Evolutionary conservation across 2,797 vertebrate species (phyloP).

Genomic region (Coccyzus lansbergi): DNA sequence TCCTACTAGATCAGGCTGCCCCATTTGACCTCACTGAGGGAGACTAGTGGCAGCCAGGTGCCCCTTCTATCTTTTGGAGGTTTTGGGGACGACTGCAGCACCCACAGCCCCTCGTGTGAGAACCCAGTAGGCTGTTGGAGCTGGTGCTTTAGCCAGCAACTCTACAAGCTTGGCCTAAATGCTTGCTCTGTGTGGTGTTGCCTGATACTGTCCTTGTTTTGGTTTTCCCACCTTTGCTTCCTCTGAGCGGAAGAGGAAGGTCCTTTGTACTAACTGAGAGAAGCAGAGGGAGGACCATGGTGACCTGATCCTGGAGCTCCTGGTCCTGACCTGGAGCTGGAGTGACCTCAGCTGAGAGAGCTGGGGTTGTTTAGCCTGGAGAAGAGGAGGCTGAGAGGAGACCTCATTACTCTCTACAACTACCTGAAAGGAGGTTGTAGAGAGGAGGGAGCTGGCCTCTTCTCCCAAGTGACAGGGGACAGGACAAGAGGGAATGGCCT

Average conservation of each 20-base stretch:
- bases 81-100: accelerated
- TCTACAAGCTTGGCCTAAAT: accelerated
- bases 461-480: too few relatives aligned
- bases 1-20: too few relatives aligned
- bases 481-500: too few relatives aligned
- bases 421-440: too few relatives aligned
- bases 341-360: too few relatives aligned
- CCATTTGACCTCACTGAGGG: background rate
- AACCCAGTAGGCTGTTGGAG: background rate
- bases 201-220: background rate
- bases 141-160: background rate
- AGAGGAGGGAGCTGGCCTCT: too few relatives aligned
- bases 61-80: background rate
- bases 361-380: too few relatives aligned
- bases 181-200: background rate
- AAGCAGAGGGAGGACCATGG: background rate
- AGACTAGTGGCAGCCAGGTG: background rate
- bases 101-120: accelerated
- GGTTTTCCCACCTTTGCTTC: background rate
- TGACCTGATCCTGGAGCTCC: too few relatives aligned
- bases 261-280: background rate
- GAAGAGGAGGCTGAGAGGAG: too few relatives aligned
- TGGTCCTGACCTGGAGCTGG: too few relatives aligned
- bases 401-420: too few relatives aligned
- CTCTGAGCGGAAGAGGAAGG: background rate